Evolutionary conservation across 1,140 invertebrate genomes (phyloP).

Genomic region (Amyelois transitella): DNA sequence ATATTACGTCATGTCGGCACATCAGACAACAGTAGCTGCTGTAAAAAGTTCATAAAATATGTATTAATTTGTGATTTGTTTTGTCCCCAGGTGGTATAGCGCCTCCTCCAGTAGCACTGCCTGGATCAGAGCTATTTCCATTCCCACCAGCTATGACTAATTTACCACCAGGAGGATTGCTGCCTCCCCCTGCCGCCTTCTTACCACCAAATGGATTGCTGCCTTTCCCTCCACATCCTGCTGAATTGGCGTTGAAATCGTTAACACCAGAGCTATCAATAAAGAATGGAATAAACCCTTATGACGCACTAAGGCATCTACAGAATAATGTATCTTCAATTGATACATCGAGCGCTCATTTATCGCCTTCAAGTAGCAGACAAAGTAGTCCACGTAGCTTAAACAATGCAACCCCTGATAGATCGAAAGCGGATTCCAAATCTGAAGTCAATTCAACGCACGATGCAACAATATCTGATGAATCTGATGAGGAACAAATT

Average conservation of each 20-base stretch:
- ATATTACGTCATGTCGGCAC: conserved; percentile 66
- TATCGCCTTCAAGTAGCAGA: conserved; percentile 75
- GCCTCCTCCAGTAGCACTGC: conserved; percentile 70
- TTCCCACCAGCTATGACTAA: conserved; percentile 67
- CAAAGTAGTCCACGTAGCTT: conserved; percentile 72
- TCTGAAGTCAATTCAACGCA: conserved; percentile 78
- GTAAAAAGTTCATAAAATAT: conserved; percentile 25
- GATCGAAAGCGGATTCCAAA: conserved; percentile 72
- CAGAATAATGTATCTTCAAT: conserved; percentile 66
- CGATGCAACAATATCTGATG: conserved; percentile 78
- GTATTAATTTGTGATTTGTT: conserved; percentile 31
- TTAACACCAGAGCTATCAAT: conserved; percentile 55
- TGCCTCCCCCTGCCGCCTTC: conserved; percentile 71
- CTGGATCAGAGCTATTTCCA: conserved; percentile 67
- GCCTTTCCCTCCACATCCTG: conserved; percentile 65
- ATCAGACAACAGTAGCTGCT: conserved; percentile 43
- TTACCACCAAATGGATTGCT: conserved; percentile 61
- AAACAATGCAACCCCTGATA: conserved; percentile 62
- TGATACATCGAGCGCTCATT: conserved; percentile 64
- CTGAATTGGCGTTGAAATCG: conserved; percentile 59
- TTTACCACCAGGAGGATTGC: conserved; percentile 68
- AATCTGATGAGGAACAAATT: conserved; percentile 79
- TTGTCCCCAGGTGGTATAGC: conserved; percentile 64
- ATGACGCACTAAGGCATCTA: conserved; percentile 62
- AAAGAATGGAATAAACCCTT: conserved; percentile 58